Percentiles rank a stretch among this genome's conserved stretches.
These are phyloP conservation scores for Sogatella furcifera DNA, from an alignment of 1,140 invertebrate species.

Conservation along the genomic window DNA sequence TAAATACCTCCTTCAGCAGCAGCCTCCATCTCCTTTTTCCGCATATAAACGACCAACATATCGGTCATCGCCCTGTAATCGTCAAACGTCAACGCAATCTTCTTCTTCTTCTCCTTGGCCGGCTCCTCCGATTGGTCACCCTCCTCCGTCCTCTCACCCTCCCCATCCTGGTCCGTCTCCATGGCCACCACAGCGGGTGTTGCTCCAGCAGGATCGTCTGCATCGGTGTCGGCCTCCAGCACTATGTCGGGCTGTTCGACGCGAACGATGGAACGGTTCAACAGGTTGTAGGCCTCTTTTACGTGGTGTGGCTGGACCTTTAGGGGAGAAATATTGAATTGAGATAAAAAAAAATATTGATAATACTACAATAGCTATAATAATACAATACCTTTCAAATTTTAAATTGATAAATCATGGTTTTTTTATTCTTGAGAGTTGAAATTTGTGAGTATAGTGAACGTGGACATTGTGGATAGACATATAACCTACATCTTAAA, in stretches of 20 bases:
- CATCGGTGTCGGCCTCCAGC: constrained; percentile 53
- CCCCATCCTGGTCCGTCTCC: constrained; percentile 3
- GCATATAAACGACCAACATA: constrained; percentile 81
- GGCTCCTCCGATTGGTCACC: constrained; percentile 12
- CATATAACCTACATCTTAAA: too few relatives aligned
- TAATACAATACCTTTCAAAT: too few relatives aligned
- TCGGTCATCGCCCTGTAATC: constrained; percentile 90
- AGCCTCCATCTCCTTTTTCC: constrained; percentile 60
- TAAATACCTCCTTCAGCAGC: neutral
- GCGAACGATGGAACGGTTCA: constrained; percentile 97
- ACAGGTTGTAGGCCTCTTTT: constrained; percentile 77
- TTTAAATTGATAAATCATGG: too few relatives aligned
- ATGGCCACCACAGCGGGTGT: neutral
- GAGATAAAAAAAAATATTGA: neutral
- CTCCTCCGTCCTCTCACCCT: neutral
- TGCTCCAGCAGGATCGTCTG: constrained; percentile 25
- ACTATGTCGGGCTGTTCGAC: constrained; percentile 97
- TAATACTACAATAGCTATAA: neutral
- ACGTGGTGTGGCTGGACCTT: constrained; percentile 72
- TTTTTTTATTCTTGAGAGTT: too few relatives aligned
- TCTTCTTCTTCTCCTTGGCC: constrained; percentile 51
- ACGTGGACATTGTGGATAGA: too few relatives aligned
- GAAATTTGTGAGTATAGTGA: too few relatives aligned
- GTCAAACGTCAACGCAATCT: constrained; percentile 84
- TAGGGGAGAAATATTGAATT: too few relatives aligned